Conservation (phyloP, 2,888 invertebrate genomes). For the Drosophila tripunctata region DNA sequence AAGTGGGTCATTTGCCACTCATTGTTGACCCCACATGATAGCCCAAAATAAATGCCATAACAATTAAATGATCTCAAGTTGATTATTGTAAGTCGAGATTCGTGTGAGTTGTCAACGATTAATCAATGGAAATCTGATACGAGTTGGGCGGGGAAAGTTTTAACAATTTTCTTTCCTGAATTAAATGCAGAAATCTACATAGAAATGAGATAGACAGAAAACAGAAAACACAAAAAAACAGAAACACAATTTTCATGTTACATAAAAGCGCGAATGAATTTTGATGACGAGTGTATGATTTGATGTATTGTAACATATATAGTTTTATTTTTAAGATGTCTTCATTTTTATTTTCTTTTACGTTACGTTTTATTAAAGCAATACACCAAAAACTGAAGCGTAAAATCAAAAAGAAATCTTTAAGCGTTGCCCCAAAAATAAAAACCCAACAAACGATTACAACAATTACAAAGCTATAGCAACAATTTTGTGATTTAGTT, state of each 20-base stretch:
- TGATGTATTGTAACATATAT: too few relatives aligned
- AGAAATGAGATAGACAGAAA: conserved; percentile 48
- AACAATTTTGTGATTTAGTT: conserved; percentile 38
- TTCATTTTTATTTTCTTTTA: conserved; percentile 33
- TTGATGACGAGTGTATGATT: conserved; percentile 29
- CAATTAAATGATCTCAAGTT: background rate
- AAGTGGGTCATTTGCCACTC: background rate
- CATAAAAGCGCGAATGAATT: conserved; percentile 69
- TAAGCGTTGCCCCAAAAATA: conserved; percentile 14
- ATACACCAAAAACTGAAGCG: conserved; percentile 26
- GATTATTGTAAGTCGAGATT: conserved; percentile 27
- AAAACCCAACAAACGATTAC: conserved; percentile 11
- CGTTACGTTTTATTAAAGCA: conserved; percentile 4
- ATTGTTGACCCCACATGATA: background rate
- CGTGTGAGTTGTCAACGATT: conserved; percentile 42
- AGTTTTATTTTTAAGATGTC: conserved; percentile 40
- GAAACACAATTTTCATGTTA: conserved; percentile 60
- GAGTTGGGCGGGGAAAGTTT: conserved; percentile 47
- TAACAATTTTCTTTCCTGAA: conserved; percentile 31
- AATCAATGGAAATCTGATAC: conserved; percentile 29
- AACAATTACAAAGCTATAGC: conserved; percentile 24
- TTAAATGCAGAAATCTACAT: conserved; percentile 49
- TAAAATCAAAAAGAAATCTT: conserved; percentile 38
- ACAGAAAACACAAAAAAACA: conserved; percentile 33
- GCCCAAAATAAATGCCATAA: background rate